Conservation (phyloP, 2,797 vertebrate genomes). For the Rhyacichthys aspro region DNA sequence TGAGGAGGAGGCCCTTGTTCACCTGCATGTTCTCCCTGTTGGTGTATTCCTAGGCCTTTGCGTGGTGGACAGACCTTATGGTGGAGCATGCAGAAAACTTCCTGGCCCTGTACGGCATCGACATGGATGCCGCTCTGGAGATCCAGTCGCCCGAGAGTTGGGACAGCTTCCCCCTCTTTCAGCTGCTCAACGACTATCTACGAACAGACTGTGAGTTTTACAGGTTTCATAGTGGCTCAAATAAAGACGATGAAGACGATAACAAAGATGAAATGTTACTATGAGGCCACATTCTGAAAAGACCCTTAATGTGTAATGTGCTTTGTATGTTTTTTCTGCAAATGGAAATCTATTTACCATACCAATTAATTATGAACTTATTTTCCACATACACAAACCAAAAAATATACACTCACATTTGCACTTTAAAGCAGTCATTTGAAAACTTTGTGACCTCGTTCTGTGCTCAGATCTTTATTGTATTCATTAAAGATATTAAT, state of each 20-base stretch:
- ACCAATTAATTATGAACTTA: background rate
- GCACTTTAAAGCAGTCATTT: background rate
- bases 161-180: constrained; percentile 99
- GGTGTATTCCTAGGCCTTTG: constrained; percentile 89
- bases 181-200: constrained; percentile 98
- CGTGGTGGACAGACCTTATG: constrained; percentile 99
- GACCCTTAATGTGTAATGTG: no score
- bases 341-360: background rate
- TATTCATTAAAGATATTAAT: background rate
- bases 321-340: background rate
- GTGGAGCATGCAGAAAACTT: constrained; percentile 98
- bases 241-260: background rate
- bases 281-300: background rate
- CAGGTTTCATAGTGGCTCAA: background rate
- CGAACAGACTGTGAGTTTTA: constrained; percentile 91
- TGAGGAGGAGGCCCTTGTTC: constrained; percentile 19
- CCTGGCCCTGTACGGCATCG: constrained; percentile 94
- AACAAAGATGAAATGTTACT: no score
- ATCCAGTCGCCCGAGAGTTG: constrained; percentile 98
- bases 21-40: constrained; percentile 33
- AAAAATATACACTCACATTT: background rate
- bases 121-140: constrained; percentile 98
- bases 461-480: background rate
- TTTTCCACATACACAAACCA: background rate
- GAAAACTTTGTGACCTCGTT: background rate